phyloP scores from a whole-genome alignment of 2,113 vertebrate species.

The Pao palembangensis region DNA sequence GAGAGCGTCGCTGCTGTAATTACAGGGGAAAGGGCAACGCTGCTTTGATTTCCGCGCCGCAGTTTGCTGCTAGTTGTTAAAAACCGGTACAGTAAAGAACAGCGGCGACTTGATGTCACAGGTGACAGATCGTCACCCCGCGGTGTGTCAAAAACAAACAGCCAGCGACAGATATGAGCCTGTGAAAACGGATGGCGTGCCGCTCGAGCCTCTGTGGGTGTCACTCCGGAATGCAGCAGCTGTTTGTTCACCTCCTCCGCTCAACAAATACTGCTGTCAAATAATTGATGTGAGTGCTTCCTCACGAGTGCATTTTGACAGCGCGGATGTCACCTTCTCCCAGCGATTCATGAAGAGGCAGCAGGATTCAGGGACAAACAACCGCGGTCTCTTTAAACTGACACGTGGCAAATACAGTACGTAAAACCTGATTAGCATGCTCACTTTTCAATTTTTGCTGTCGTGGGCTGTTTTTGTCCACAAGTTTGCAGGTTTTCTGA shows the following conservation, averaged over 20 bases:
- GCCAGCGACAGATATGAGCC: slow-evolving; percentile 23
- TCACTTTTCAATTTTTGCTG: too few relatives aligned
- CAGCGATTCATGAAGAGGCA: slow-evolving; percentile 17
- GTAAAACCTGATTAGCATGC: neutral
- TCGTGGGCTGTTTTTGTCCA: too few relatives aligned
- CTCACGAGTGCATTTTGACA: slow-evolving; percentile 29
- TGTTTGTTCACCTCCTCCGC: slow-evolving; percentile 27
- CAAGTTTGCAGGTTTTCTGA: too few relatives aligned
- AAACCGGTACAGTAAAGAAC: neutral
- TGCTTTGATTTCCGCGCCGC: neutral
- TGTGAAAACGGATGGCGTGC: slow-evolving; percentile 15
- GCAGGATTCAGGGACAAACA: neutral
- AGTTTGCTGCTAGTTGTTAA: too few relatives aligned
- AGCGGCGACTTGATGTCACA: slow-evolving; percentile 17
- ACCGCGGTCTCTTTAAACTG: too few relatives aligned
- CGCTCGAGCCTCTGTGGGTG: slow-evolving; percentile 9
- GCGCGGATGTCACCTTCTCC: slow-evolving; percentile 7
- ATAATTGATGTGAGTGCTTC: slow-evolving; percentile 37
- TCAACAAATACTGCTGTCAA: slow-evolving; percentile 43
- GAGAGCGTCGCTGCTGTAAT: slow-evolving; percentile 12
- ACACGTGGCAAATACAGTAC: too few relatives aligned
- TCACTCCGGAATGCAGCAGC: slow-evolving; percentile 25
- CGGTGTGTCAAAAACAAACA: slow-evolving; percentile 22
- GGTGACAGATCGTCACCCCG: slow-evolving; percentile 17
- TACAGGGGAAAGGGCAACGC: slow-evolving; percentile 5